These are phyloP conservation scores for Nycticebus coucang DNA, from an alignment of 2,113 vertebrate species.

Conservation along the genomic window DNA sequence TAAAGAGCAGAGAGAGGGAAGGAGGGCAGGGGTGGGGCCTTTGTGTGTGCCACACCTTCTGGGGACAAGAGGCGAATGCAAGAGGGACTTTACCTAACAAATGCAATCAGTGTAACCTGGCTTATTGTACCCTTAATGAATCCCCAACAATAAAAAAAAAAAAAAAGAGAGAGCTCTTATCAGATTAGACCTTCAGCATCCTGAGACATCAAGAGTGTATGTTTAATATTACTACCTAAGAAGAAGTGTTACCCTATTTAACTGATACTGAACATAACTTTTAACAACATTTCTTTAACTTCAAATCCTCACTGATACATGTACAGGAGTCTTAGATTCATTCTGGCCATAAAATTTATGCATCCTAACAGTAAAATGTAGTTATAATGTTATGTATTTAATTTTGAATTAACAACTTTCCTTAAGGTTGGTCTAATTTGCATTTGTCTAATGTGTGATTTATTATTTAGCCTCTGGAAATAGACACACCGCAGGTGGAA, in stretches of 20 bases:
- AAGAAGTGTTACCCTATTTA: not conserved
- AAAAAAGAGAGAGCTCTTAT: no score
- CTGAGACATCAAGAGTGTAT: no score
- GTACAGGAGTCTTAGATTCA: not conserved
- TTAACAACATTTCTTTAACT: not conserved
- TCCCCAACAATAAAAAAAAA: no score
- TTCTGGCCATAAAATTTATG: not conserved
- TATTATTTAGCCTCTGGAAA: slow-evolving; percentile 46
- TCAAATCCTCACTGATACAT: not conserved
- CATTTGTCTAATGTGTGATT: not conserved
- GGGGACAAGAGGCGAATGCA: no score
- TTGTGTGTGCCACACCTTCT: no score
- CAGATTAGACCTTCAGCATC: no score
- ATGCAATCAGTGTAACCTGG: no score
- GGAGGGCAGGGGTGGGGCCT: no score
- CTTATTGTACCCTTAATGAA: no score
- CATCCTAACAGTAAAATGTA: not conserved
- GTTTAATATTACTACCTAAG: not conserved
- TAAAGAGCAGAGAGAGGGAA: no score
- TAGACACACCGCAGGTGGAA: not conserved
- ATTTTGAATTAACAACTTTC: not conserved
- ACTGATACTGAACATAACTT: not conserved
- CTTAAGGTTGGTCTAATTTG: slow-evolving; percentile 29
- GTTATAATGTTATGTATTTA: not conserved
- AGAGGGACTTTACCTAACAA: no score